Evolutionary conservation across 2,888 invertebrate genomes (phyloP), one percentile per base, ranked within the genome.

Genomic region (Patella ulyssiponensis): DNA sequence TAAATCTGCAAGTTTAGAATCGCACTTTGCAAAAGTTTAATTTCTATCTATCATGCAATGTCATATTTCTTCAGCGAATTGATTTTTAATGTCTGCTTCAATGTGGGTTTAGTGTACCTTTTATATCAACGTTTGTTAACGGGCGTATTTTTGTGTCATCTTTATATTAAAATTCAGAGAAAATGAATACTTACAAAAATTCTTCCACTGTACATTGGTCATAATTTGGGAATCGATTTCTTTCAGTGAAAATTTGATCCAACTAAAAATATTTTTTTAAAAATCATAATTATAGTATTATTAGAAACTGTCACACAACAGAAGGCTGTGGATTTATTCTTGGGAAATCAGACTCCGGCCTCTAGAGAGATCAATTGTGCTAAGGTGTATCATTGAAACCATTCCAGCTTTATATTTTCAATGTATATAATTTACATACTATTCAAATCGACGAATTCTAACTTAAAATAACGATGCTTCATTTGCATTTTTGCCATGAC

Each of bases 121-220:
- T 44, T 9, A 44, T 44, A 44, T 44, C 44, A 44, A 44, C 7
- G 1, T 44, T 44, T 7, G 1, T 44, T 44, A 44, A 44, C 44
- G 44, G 44, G 44, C 44, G 9, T 44, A 44, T 44, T 9, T 44
- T 44, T 7, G 44, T 3, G 12, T 14, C 44, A 58, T 72, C 17
- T 58, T 52, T 58, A 71, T 23, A 44, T 11, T 20, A 71, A 23
- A 15, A 74, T 58, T 1, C 58, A 58, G 58, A 64, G 11, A 12
- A 64, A 64, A 51, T 3, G 11, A 15, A 27, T 44, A 54, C 77
- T 78, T 69, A 84, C 84, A 71, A 73, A 58, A 84, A 80, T 54
- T 69, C 54, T 20, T 79, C 74, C 1, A 84, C 79, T n/a, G 73
- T 75, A 77, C 85, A 85, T 5, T 78, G 76, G 12, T 79, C 64